Base-by-base conservation (phyloP, 2,113 vertebrate species). In the Asarcornis scutulata region DNA sequence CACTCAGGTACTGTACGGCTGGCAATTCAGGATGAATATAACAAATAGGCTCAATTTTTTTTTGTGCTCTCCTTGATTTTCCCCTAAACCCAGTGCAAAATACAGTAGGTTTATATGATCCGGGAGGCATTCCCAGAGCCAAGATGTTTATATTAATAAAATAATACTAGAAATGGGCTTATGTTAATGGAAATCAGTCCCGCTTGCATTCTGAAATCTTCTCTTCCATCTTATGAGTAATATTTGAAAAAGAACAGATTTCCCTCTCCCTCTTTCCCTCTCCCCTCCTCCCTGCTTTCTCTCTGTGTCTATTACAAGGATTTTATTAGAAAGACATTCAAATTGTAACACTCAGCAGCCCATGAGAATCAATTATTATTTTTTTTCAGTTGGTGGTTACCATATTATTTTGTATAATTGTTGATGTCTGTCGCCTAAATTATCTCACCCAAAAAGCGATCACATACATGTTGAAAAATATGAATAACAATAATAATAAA, bases 331-430 rank as follows among this genome's bases (percentile, higher is more conserved):
- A 93, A 95, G 82, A 71, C 84, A 85, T 94, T 94, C 87, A 93
- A 88, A 97, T 75, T 92, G 68, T 80, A 93, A 95, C 91, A 88
- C 81, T 95, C 91, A 80, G 76, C 82, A 90, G 62, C 93, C 67
- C 95, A 85, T 79, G 59, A 94, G 93, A 97, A 96, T 96, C 89
- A 97, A 91, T 95, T 95, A 48, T 95, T 81, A 2, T 83, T 78
- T 91, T 94, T 58, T 86, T 78, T 78, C 63, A 36, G 63, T 69
- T 83, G 44, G 74, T 76, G 78, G 94, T 97, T 96, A 96, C 92
- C 59, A 34, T 95, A 80, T 96, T 96, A 97, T 97, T 97, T 97
- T 93, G 83, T 96, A 82, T 96, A 91, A 97, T 97, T 97, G 91
- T 95, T 95, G 87, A 96, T 97, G 85, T 91, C 90, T 87, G 95